phyloP scores from a whole-genome alignment of 2,888 invertebrate genomes.

The Polyommatus icarus region DNA sequence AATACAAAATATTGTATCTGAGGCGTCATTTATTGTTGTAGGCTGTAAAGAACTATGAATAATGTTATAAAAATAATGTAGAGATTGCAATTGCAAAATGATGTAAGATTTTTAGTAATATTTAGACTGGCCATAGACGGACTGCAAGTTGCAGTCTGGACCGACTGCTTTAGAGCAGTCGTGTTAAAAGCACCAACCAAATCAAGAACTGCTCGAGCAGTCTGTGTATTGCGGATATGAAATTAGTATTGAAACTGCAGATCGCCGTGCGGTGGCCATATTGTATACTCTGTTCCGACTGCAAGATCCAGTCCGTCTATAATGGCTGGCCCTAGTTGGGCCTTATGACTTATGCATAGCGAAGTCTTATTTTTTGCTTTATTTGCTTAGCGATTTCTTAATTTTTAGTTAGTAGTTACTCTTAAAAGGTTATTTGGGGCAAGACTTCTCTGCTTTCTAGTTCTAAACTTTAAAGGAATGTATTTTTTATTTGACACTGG shows the following conservation, averaged over 20 bases:
- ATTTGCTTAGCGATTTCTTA: background rate
- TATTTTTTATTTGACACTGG: no score
- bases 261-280: no score
- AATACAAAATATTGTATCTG: conserved; percentile 5
- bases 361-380: background rate
- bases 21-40: background rate
- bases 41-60: background rate
- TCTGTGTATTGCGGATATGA: no score
- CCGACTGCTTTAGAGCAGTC: no score
- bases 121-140: background rate
- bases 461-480: no score
- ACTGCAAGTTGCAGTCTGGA: no score
- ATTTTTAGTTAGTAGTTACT: background rate
- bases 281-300: no score
- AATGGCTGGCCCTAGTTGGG: no score
- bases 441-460: background rate
- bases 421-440: background rate
- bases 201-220: no score
- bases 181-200: no score
- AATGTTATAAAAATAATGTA: background rate
- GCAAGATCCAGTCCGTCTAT: no score
- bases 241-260: no score
- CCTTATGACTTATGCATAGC: background rate
- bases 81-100: background rate
- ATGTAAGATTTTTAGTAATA: background rate